phyloP scores from a whole-genome alignment of 2,113 vertebrate species.

The Sterrhoptilus dennistouni region DNA sequence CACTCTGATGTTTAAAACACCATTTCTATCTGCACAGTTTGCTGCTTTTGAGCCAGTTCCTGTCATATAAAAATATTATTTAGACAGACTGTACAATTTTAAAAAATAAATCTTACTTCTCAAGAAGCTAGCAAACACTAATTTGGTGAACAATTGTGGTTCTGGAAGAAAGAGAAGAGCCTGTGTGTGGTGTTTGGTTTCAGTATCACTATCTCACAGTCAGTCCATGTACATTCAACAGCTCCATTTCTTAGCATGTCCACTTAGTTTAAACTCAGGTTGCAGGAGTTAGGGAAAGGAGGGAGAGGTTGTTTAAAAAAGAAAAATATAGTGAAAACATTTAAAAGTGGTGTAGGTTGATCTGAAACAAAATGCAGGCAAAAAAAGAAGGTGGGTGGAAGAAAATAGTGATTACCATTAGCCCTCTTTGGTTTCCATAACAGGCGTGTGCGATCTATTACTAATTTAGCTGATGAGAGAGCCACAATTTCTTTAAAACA shows the following conservation, averaged over 20 bases:
- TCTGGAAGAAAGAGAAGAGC: not conserved
- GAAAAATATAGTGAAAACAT: not conserved
- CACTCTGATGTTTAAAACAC: not conserved
- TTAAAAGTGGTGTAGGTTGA: not conserved
- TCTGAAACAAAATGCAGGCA: not conserved
- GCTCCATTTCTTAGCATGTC: not conserved
- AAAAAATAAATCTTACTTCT: not conserved
- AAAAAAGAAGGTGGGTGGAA: not conserved
- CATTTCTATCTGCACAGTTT: not conserved
- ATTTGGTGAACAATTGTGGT: not conserved
- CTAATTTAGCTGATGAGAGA: slow-evolving; percentile 39
- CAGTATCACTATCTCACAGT: not conserved
- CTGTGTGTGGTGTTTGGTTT: not conserved
- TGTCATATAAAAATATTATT: not conserved
- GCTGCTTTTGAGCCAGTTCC: not conserved
- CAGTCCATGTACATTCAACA: not conserved
- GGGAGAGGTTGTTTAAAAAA: not conserved
- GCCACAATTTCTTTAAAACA: slow-evolving; percentile 34
- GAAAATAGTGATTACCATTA: not conserved
- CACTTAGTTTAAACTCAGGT: not conserved
- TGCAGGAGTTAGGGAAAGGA: not conserved
- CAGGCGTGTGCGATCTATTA: slow-evolving; percentile 15
- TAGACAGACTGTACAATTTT: not conserved
- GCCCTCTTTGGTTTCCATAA: not conserved
- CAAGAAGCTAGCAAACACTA: not conserved